Conservation (phyloP, 1,140 invertebrate genomes). For the Leptonema lineaticorne region DNA sequence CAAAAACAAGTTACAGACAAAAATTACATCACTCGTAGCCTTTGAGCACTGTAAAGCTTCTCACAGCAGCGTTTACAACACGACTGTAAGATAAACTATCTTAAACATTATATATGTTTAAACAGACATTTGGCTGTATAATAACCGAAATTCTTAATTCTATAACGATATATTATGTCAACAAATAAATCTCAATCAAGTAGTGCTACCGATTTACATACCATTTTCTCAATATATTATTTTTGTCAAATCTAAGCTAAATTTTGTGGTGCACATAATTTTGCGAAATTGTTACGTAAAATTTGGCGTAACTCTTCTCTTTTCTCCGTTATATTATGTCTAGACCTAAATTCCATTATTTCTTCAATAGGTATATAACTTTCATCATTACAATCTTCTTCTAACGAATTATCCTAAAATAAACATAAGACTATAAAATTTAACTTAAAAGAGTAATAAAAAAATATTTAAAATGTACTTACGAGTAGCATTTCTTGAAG, state of each 20-base stretch:
- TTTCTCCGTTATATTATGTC: conserved; percentile 75
- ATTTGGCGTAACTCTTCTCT: conserved; percentile 79
- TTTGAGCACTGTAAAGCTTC: conserved; percentile 6
- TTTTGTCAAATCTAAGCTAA: conserved; percentile 15
- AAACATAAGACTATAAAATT: neutral
- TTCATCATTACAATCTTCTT: conserved; percentile 70
- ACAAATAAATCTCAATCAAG: conserved; percentile 1
- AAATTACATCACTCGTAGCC: neutral
- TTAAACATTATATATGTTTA: neutral
- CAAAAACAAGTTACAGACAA: neutral
- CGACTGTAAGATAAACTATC: neutral
- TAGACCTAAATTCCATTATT: conserved; percentile 76
- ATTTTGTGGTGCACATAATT: conserved; percentile 61
- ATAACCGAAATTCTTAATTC: neutral
- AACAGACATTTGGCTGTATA: neutral
- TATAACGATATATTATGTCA: conserved; percentile 3
- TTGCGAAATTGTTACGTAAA: conserved; percentile 77
- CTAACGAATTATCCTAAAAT: conserved; percentile 65
- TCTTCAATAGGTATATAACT: conserved; percentile 87
- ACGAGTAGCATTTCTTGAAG: conserved; percentile 73
- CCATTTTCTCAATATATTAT: neutral
- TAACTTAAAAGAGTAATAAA: neutral
- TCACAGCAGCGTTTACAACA: neutral
- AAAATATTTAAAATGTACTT: conserved; percentile 42
- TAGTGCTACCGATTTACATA: conserved; percentile 6